Conservation (phyloP, 2,888 invertebrate genomes). For the Drosophila bunnanda region DNA sequence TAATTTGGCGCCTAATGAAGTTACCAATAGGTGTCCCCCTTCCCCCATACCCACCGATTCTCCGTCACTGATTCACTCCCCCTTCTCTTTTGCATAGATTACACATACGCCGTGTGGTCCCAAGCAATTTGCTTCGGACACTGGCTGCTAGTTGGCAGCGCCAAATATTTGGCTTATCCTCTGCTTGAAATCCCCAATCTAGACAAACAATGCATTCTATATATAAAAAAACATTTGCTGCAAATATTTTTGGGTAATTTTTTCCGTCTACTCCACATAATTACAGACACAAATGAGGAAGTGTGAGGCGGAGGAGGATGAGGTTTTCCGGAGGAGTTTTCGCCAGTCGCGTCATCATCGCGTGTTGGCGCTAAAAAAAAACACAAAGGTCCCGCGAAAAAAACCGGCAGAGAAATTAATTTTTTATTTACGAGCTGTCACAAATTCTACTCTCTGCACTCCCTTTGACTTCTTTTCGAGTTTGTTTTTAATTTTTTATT, state of each 20-base stretch:
- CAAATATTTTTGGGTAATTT: slow-evolving; percentile 40
- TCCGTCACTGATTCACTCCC: slow-evolving; percentile 21
- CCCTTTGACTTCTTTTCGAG: slow-evolving; percentile 56
- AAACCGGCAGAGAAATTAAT: slow-evolving; percentile 68
- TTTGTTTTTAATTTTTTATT: slow-evolving; percentile 43
- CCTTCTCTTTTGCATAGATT: slow-evolving; percentile 55
- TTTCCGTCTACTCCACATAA: slow-evolving; percentile 65
- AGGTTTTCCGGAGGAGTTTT: slow-evolving; percentile 20
- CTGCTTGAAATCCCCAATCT: slow-evolving; percentile 43
- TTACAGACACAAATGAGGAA: slow-evolving; percentile 50
- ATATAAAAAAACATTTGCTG: slow-evolving; percentile 36
- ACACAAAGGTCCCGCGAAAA: slow-evolving; percentile 18
- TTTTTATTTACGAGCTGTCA: slow-evolving; percentile 79
- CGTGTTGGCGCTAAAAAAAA: slow-evolving; percentile 49
- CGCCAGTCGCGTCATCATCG: slow-evolving; percentile 73
- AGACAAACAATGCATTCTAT: slow-evolving; percentile 60
- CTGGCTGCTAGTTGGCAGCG: slow-evolving; percentile 44
- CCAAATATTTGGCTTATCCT: slow-evolving; percentile 61
- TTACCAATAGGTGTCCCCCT: slow-evolving; percentile 57
- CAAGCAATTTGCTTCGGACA: slow-evolving; percentile 54
- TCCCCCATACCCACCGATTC: background rate
- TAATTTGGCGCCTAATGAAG: slow-evolving; percentile 78
- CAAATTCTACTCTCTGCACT: slow-evolving; percentile 53
- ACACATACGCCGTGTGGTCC: slow-evolving; percentile 67
- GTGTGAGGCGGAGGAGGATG: slow-evolving; percentile 9